A percentile compares a stretch with the other conserved stretches of the same genome.
Evolutionary conservation across 1,140 invertebrate species (phyloP).

Genomic region (Amyelois transitella): DNA sequence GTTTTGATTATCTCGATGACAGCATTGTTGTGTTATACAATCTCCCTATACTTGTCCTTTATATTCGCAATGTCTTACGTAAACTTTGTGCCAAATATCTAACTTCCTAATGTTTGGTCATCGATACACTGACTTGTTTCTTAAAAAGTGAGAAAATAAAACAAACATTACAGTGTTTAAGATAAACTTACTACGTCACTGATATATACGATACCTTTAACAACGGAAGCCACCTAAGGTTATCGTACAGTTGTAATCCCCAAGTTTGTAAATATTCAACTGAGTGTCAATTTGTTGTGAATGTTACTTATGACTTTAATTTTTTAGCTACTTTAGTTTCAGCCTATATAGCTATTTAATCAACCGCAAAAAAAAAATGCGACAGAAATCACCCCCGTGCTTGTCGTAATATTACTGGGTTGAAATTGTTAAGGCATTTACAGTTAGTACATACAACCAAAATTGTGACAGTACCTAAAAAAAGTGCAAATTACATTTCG

Average conservation of each 20-base stretch:
- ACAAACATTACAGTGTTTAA: not conserved
- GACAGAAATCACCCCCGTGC: no score
- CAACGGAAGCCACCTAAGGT: not conserved
- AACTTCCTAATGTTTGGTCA: not conserved
- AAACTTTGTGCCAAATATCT: not conserved
- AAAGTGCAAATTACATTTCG: no score
- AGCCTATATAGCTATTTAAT: no score
- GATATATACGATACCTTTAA: not conserved
- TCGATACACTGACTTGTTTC: not conserved
- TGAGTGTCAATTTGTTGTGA: not conserved
- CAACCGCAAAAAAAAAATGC: no score
- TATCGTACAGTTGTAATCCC: not conserved
- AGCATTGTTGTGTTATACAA: not conserved
- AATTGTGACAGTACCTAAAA: no score
- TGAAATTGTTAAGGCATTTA: no score
- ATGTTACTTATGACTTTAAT: constrained; percentile 10
- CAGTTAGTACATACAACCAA: no score
- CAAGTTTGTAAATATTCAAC: constrained; percentile 4
- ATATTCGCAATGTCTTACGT: not conserved
- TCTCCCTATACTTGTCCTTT: not conserved
- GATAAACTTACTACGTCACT: not conserved
- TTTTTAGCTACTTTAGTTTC: no score
- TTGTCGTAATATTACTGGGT: no score
- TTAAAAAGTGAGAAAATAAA: not conserved
- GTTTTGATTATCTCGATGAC: no score